These are phyloP conservation scores for Mycetomoellerius zeteki DNA, from an alignment of 1,140 invertebrate species.

Conservation along the genomic window DNA sequence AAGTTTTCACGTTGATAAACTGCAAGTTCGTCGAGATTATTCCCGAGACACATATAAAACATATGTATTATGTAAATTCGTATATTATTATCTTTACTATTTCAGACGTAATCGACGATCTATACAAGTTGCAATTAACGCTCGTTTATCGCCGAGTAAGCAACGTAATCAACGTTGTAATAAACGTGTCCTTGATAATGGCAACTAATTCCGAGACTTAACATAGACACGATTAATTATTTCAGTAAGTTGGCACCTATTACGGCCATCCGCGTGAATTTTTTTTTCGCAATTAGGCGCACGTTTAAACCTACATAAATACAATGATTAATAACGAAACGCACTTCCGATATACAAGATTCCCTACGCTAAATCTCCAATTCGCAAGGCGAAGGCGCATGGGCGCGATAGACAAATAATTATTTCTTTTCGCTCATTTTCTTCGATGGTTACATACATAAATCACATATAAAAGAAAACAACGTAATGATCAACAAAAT, in stretches of 20 bases:
- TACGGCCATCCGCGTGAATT: neutral
- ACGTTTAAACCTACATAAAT: conserved; percentile 21
- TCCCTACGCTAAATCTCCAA: conserved; percentile 14
- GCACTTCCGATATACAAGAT: neutral
- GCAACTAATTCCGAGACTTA: conserved; percentile 4
- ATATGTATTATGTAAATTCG: neutral
- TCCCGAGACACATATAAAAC: neutral
- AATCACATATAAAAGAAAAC: conserved; percentile 51
- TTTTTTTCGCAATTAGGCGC: neutral
- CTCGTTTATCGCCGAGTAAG: conserved; percentile 19
- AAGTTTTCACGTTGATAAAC: conserved; percentile 9
- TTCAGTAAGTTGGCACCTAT: conserved; percentile 29
- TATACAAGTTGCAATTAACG: conserved; percentile 26
- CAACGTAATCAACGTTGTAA: conserved; percentile 11
- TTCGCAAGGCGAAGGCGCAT: neutral
- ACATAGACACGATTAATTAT: conserved; percentile 6
- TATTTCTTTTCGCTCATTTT: neutral
- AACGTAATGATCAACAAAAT: conserved; percentile 34
- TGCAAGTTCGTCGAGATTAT: conserved; percentile 28
- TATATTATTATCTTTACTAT: conserved; percentile 22
- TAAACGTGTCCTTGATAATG: conserved; percentile 34
- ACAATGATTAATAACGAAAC: conserved; percentile 18
- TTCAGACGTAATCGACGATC: neutral
- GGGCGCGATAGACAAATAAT: neutral
- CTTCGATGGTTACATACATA: conserved; percentile 12